These are phyloP conservation scores for Drosophila suzukii DNA, from an alignment of 1,140 invertebrate genomes.

Conservation along the genomic window DNA sequence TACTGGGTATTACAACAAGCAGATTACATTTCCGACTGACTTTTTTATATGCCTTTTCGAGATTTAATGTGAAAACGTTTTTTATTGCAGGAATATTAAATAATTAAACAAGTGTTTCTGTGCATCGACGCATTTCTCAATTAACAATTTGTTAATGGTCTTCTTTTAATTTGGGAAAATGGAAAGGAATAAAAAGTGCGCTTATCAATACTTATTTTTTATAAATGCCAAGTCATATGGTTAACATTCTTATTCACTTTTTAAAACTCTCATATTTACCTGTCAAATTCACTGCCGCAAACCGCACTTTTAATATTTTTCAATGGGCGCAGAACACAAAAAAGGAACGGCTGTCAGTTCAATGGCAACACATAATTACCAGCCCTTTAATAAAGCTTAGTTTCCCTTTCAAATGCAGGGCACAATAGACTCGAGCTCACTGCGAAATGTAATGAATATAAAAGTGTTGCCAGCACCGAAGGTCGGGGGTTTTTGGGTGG, in stretches of 20 bases:
- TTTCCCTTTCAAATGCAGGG: conserved; percentile 16
- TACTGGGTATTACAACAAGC: conserved; percentile 4
- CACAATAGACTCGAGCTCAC: conserved; percentile 31
- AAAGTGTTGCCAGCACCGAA: conserved; percentile 53
- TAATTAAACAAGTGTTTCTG: not conserved
- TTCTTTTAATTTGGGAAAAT: no score
- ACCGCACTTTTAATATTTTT: not conserved
- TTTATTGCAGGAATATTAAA: not conserved
- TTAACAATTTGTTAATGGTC: no score
- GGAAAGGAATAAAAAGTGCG: no score
- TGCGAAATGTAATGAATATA: conserved; percentile 70
- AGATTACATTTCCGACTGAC: not conserved
- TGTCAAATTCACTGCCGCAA: not conserved
- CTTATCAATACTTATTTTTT: no score
- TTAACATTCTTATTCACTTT: no score
- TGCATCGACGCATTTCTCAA: no score
- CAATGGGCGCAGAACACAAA: not conserved
- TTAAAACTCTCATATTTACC: no score
- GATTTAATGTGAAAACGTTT: not conserved
- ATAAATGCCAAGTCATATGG: no score
- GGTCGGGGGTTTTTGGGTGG: not conserved
- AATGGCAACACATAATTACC: conserved; percentile 16
- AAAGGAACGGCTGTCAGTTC: not conserved
- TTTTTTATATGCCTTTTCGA: not conserved
- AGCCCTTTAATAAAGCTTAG: conserved; percentile 16